Base-by-base conservation (phyloP, 1,140 invertebrate genomes). In the Zaprionus kolodkinae region DNA sequence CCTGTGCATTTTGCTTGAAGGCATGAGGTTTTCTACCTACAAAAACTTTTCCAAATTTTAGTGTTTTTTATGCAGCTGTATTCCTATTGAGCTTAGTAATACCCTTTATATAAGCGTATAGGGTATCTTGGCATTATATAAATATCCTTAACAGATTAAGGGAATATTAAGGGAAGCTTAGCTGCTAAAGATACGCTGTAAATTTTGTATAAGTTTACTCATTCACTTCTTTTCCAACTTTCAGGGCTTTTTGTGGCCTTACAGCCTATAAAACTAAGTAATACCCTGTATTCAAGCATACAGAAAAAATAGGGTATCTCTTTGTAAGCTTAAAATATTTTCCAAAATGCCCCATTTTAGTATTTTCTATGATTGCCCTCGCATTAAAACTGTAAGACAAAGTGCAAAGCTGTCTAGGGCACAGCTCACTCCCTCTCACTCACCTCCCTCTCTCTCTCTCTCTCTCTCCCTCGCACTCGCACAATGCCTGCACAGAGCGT, bases 381-480 rank as follows among this genome's bases (percentile, higher is more conserved):
- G 45, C 45, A 21, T 50, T 50, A 50, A 50, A 50, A 50, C 4
- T 50, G 11, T 50, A 21, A 25, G 17, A 50, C 17, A n/a, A 50
- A 50, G 17, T 25, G 45, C 21, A 50, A 50, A 50, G 17, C 45
- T 50, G n/a, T 15, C n/a, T 50, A 17, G 1, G 4, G 17, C 45
- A n/a, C 17, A 17, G n/a, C 17, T 6, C n/a, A 13, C 52, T n/a
- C n/a, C 11, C 15, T 30, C 25, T 66, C 43, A 15, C 6, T 12
- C 3, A 35, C 43, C 43, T 60, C 10, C 12, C 27, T 4, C 27
- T 5, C 27, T 30, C 27, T 30, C 4, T 11, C n/a, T 21, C 21
- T 21, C 75, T 55, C 30, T 43, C 63, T 60, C 45, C 48, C 17
- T 30, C 9, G 48, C 65, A 30, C 38, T 52, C 15, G 3, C 11